Percentiles rank a stretch among this genome's conserved stretches.
phyloP scores from a whole-genome alignment of 1,140 invertebrate species.

The Muscidifurax raptorellus region DNA sequence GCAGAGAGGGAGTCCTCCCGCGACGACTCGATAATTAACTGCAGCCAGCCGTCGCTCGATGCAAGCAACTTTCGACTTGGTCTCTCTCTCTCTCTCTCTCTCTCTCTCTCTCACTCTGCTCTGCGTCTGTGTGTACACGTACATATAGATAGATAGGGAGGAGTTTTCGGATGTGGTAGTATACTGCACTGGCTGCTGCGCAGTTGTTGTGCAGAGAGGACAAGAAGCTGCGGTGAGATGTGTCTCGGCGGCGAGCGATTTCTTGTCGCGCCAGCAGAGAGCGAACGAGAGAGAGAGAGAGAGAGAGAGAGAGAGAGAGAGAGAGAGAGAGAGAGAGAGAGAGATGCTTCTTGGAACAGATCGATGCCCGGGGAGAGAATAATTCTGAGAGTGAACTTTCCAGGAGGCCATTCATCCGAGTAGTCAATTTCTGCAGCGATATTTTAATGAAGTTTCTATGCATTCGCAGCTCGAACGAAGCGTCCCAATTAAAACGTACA shows the following conservation, averaged over 20 bases:
- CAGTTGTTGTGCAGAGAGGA: not conserved
- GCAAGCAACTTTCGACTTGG: conserved; percentile 9
- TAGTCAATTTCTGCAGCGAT: not conserved
- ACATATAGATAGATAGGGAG: no score
- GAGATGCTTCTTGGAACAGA: not conserved
- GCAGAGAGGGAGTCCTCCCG: not conserved
- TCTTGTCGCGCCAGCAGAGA: not conserved
- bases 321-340: not conserved
- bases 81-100: no score
- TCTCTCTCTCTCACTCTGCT: no score
- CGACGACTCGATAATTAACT: conserved; percentile 73
- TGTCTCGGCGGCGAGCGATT: not conserved
- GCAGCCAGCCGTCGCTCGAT: conserved; percentile 25
- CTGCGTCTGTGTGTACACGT: conserved; percentile 1
- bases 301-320: not conserved
- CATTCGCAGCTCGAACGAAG: not conserved
- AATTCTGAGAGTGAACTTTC: not conserved
- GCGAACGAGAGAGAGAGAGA: no score
- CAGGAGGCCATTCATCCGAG: not conserved
- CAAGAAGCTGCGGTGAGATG: not conserved
- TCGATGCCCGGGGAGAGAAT: not conserved
- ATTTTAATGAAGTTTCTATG: not conserved
- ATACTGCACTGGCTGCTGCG: not conserved
- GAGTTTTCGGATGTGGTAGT: not conserved
- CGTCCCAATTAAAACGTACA: not conserved